Conservation (phyloP, 2,888 invertebrate species). For the Hoplodrina blanda region DNA sequence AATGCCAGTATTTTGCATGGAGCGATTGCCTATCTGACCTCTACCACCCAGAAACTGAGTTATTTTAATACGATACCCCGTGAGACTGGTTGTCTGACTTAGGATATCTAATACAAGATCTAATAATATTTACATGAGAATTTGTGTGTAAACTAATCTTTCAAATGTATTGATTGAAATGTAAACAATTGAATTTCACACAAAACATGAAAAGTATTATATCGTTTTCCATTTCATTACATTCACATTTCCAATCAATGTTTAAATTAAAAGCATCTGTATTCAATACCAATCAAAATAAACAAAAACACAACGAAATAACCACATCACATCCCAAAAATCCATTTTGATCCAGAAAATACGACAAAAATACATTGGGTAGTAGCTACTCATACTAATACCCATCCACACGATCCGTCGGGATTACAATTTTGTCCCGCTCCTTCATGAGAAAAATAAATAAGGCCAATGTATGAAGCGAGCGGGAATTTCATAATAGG, state of each 20-base stretch:
- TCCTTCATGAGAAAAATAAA: slow-evolving; percentile 57
- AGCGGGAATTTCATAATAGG: slow-evolving; percentile 59
- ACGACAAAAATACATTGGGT: slow-evolving; percentile 51
- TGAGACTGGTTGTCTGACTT: no score
- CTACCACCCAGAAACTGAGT: no score
- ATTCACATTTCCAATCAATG: neutral
- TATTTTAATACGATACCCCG: no score
- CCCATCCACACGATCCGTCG: slow-evolving; percentile 54
- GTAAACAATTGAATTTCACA: neutral
- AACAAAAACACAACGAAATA: slow-evolving; percentile 36
- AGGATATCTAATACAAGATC: no score
- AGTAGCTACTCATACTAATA: slow-evolving; percentile 44
- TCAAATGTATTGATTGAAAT: no score
- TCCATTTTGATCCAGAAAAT: slow-evolving; percentile 57
- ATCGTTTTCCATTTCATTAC: neutral
- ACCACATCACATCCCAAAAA: slow-evolving; percentile 49
- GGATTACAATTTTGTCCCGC: slow-evolving; percentile 58
- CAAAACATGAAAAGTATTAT: neutral
- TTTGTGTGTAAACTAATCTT: no score
- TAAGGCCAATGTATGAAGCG: slow-evolving; percentile 50
- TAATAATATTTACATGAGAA: no score
- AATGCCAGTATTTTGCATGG: no score
- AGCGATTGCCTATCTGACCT: no score
- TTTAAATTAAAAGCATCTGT: neutral
- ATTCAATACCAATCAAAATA: slow-evolving; percentile 45